phyloP scores from a whole-genome alignment of 2,797 vertebrate genomes.

The Xenopus petersii region DNA sequence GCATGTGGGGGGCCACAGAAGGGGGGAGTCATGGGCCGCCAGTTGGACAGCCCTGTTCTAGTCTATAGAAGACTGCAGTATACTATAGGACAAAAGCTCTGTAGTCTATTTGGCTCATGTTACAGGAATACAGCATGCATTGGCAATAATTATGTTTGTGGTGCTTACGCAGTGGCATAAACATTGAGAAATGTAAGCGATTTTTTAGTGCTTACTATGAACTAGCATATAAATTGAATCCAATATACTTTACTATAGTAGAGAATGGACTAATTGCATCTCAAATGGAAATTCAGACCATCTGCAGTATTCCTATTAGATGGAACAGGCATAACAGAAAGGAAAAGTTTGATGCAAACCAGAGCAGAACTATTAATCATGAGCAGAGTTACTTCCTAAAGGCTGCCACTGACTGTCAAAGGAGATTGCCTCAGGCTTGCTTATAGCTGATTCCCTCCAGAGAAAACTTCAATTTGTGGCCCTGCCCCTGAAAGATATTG shows the following conservation, averaged over 20 bases:
- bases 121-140: background rate
- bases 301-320: conserved; percentile 63
- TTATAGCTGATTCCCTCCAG: conserved; percentile 62
- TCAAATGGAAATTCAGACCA: conserved; percentile 68
- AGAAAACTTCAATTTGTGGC: conserved; percentile 66
- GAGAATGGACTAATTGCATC: conserved; percentile 62
- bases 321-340: conserved; percentile 58
- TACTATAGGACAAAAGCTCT: no score
- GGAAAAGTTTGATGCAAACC: conserved; percentile 67
- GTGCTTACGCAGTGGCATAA: conserved; percentile 10
- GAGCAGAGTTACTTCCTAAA: conserved; percentile 61
- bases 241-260: conserved; percentile 60
- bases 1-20: no score
- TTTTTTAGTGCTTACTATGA: conserved; percentile 39
- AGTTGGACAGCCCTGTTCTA: no score
- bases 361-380: conserved; percentile 65
- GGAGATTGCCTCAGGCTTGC: conserved; percentile 61
- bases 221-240: conserved; percentile 58
- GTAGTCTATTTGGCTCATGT: no score
- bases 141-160: background rate
- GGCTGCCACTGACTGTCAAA: conserved; percentile 63
- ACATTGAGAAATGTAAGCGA: conserved; percentile 1
- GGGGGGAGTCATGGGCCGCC: no score
- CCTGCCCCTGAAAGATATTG: conserved; percentile 60
- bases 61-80: no score